These are phyloP conservation scores for Caenorhabditis latens DNA, from an alignment of 1,140 invertebrate species.

Conservation along the genomic window DNA sequence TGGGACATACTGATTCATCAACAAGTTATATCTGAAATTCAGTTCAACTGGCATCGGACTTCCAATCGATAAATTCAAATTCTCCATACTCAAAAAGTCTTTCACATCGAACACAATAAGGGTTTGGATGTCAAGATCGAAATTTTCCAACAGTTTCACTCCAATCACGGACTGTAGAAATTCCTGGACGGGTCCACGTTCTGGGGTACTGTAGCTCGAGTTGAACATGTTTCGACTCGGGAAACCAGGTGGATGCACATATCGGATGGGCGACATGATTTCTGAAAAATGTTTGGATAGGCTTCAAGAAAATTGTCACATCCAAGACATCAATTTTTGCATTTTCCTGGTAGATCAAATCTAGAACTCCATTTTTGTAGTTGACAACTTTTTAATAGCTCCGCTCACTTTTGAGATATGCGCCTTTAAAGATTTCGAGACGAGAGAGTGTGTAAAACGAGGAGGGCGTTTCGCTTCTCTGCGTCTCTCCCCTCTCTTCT, in stretches of 20 bases:
- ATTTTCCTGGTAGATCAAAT: too few relatives aligned
- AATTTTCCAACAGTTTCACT: neutral
- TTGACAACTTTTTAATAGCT: too few relatives aligned
- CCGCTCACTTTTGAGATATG: too few relatives aligned
- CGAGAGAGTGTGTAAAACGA: too few relatives aligned
- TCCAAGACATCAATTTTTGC: too few relatives aligned
- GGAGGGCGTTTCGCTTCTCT: too few relatives aligned
- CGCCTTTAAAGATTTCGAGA: too few relatives aligned
- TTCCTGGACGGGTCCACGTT: neutral
- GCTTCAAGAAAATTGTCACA: too few relatives aligned
- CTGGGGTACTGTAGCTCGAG: neutral
- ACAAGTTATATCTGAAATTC: constrained; percentile 31
- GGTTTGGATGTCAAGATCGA: neutral
- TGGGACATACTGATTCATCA: constrained; percentile 7
- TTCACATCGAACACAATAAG: neutral
- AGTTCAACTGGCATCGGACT: constrained; percentile 23
- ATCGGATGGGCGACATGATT: neutral
- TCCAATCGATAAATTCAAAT: constrained; percentile 30
- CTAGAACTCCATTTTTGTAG: too few relatives aligned
- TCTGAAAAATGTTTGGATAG: neutral
- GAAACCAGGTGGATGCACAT: neutral
- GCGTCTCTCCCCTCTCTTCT: too few relatives aligned
- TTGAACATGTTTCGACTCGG: neutral
- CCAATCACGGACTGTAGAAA: neutral
- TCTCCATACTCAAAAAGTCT: neutral